Percentiles rank a stretch among this genome's conserved stretches.
Evolutionary conservation across 2,888 invertebrate species (phyloP).

Genomic region (Heliconius ethilla): DNA sequence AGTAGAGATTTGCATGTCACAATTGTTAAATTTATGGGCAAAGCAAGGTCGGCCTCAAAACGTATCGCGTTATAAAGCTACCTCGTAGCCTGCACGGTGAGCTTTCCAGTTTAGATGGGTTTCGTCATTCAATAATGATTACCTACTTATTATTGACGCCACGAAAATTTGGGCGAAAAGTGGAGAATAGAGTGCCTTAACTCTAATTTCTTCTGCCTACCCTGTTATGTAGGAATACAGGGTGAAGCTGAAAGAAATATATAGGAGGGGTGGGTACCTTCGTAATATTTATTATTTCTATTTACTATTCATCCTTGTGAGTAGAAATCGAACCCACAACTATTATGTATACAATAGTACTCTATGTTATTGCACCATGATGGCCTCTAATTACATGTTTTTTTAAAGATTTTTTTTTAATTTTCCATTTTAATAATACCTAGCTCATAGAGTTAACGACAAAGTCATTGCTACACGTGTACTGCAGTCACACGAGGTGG

Average conservation of each 20-base stretch:
- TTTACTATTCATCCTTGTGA: not conserved
- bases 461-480: constrained; percentile 11
- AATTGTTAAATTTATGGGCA: constrained; percentile 68
- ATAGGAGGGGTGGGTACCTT: no score
- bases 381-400: no score
- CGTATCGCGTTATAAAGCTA: constrained; percentile 48
- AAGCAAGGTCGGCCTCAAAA: constrained; percentile 64
- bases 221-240: no score
- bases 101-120: constrained; percentile 13
- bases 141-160: not conserved
- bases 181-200: no score
- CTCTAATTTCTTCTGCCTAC: no score
- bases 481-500: constrained; percentile 21
- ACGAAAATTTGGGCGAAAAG: no score
- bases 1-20: constrained; percentile 75
- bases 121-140: not conserved
- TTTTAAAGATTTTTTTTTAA: no score
- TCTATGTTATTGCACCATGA: no score
- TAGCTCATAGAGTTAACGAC: not conserved
- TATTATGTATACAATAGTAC: no score
- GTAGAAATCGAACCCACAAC: no score
- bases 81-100: constrained; percentile 36
- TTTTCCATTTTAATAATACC: no score
- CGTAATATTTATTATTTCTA: not conserved
- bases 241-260: no score